A percentile compares a stretch with the other conserved stretches of the same genome.
Conservation (phyloP, 2,797 vertebrate genomes). For the Aplochiton taeniatus region DNA sequence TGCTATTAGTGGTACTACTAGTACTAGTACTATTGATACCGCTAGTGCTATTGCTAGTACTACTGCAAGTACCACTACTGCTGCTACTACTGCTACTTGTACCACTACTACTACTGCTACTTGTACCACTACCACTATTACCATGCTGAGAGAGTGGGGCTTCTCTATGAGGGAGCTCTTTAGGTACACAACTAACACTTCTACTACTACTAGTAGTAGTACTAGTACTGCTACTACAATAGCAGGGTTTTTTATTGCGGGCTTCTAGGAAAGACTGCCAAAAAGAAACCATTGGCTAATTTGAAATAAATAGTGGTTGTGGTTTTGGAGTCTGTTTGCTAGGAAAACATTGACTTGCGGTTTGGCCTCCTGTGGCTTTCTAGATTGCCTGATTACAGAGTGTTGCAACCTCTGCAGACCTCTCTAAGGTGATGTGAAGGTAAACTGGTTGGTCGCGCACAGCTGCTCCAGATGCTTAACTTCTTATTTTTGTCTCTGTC, state of each 20-base stretch:
- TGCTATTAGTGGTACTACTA: too few relatives aligned
- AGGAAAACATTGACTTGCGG: too few relatives aligned
- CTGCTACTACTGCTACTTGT: too few relatives aligned
- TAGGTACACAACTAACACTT: constrained; percentile 69
- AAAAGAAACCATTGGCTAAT: background rate
- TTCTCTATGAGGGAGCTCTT: constrained; percentile 95
- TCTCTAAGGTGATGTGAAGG: background rate
- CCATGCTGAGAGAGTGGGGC: constrained; percentile 90
- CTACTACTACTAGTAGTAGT: background rate
- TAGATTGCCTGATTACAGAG: constrained; percentile 1
- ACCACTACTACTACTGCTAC: too few relatives aligned
- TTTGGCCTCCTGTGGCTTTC: background rate
- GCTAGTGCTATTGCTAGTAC: too few relatives aligned
- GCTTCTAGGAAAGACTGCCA: too few relatives aligned
- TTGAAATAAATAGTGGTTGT: background rate
- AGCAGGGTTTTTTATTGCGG: too few relatives aligned
- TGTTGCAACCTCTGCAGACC: background rate
- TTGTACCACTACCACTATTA: background rate
- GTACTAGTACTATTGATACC: too few relatives aligned
- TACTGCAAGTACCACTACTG: too few relatives aligned
- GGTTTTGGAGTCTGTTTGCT: too few relatives aligned
- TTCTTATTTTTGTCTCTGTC: constrained; percentile 53
- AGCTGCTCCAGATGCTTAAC: constrained; percentile 14
- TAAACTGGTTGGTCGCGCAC: constrained; percentile 1
- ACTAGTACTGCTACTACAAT: background rate